Percentiles rank a stretch among this genome's conserved stretches.
These are phyloP conservation scores for Sebastes iracundus DNA, from an alignment of 2,797 vertebrate species.

Conservation along the genomic window DNA sequence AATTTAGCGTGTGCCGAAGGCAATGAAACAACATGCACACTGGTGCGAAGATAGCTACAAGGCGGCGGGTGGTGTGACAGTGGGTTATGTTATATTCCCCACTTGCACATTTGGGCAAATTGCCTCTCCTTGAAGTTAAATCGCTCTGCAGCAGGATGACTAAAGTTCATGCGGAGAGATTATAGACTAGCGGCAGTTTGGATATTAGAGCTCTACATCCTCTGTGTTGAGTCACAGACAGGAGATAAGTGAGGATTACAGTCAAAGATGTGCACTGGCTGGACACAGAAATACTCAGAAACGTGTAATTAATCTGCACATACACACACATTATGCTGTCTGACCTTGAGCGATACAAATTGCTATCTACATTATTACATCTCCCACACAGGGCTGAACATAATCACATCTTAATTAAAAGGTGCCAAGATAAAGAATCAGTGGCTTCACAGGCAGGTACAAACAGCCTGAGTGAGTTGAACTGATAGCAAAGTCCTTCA, in stretches of 20 bases:
- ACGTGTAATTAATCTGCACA: conserved; percentile 25
- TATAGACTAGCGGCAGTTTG: conserved; percentile 35
- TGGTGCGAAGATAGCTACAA: conserved; percentile 29
- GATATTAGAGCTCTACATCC: conserved; percentile 42
- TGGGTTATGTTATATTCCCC: neutral
- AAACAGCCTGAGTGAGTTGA: neutral
- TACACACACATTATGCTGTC: neutral
- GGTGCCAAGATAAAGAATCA: conserved; percentile 48
- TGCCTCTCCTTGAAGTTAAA: conserved; percentile 36
- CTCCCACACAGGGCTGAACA: neutral
- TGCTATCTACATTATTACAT: conserved; percentile 24
- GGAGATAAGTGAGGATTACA: conserved; percentile 58
- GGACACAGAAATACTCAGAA: conserved; percentile 20
- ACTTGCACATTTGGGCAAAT: conserved; percentile 27
- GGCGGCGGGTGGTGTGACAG: neutral
- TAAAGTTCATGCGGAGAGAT: conserved; percentile 46
- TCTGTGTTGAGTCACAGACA: conserved; percentile 40
- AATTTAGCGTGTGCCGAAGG: conserved; percentile 33
- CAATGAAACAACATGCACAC: conserved; percentile 23
- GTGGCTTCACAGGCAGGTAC: conserved; percentile 26
- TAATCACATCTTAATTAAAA: conserved; percentile 54
- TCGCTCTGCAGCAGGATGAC: conserved; percentile 37
- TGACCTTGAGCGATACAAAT: conserved; percentile 53
- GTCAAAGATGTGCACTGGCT: conserved; percentile 20
- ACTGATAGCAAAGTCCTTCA: conserved; percentile 32